Conservation (phyloP, 2,797 vertebrate genomes). For the Cuniculus paca region DNA sequence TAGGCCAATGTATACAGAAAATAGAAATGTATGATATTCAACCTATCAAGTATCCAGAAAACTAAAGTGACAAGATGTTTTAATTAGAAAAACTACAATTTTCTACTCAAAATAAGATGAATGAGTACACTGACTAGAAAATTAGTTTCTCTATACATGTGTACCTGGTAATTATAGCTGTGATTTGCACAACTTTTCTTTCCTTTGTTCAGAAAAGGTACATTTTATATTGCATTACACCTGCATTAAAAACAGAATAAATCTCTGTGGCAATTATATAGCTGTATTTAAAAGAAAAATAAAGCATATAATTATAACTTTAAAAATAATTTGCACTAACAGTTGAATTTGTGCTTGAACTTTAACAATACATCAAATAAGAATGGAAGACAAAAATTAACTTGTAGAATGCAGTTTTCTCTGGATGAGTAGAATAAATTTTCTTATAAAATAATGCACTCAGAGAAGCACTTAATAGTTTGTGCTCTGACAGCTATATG, state of each 20-base stretch:
- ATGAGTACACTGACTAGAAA: constrained; percentile 78
- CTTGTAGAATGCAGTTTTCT: constrained; percentile 60
- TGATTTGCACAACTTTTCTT: constrained; percentile 79
- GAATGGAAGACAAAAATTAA: constrained; percentile 71
- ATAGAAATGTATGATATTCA: constrained; percentile 61
- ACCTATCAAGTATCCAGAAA: constrained; percentile 68
- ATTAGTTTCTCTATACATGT: constrained; percentile 71
- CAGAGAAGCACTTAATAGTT: constrained; percentile 73
- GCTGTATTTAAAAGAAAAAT: constrained; percentile 79
- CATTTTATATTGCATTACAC: constrained; percentile 78
- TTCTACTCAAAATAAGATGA: constrained; percentile 81
- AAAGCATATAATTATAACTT: constrained; percentile 82
- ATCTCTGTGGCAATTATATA: constrained; percentile 79
- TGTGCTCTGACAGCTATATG: constrained; percentile 59
- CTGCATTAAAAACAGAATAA: constrained; percentile 73
- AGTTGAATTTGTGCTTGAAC: constrained; percentile 71
- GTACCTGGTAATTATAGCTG: constrained; percentile 79
- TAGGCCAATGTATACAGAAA: constrained; percentile 32
- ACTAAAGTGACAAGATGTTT: constrained; percentile 74
- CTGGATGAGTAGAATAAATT: neutral
- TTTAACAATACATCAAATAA: constrained; percentile 72
- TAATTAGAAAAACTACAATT: constrained; percentile 80
- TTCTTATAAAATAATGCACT: constrained; percentile 67
- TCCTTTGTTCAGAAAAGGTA: constrained; percentile 77
- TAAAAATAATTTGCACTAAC: constrained; percentile 76